Percentiles rank a stretch among this genome's conserved stretches.
Evolutionary conservation across 2,888 invertebrate genomes (phyloP).

Genomic region (Drosophila ezoana): DNA sequence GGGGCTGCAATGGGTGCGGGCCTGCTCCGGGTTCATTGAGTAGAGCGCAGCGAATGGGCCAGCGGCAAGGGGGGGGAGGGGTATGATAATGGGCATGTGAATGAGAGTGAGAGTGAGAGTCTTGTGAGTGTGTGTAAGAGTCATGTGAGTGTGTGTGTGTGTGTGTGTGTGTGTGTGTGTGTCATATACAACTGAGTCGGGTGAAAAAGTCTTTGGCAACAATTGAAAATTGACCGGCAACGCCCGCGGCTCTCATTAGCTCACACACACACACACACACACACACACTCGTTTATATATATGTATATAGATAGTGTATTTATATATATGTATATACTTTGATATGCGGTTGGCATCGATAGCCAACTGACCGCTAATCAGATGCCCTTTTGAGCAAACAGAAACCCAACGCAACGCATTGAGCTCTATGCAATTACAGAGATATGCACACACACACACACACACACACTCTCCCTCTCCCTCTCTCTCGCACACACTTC

Average conservation of each 20-base stretch:
- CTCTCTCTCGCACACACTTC: background rate
- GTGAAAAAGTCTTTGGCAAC: constrained; percentile 67
- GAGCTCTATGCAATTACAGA: background rate
- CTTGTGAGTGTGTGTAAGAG: background rate
- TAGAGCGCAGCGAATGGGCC: constrained; percentile 17
- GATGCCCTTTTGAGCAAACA: constrained; percentile 12
- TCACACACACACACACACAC: constrained; percentile 12
- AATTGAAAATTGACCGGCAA: constrained; percentile 61
- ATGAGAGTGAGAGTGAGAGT: constrained; percentile 28
- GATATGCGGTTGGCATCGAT: constrained; percentile 24
- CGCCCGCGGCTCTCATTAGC: constrained; percentile 4
- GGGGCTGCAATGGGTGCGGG: constrained; percentile 32
- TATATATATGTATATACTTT: background rate
- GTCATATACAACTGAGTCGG: constrained; percentile 45
- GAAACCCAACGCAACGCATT: constrained; percentile 1
- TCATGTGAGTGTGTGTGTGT: background rate
- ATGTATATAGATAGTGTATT: background rate
- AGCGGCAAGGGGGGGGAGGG: background rate
- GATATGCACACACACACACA: background rate
- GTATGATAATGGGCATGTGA: constrained; percentile 3
- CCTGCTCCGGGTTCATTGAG: constrained; percentile 35
- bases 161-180: constrained; percentile 9
- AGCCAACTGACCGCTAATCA: constrained; percentile 36
- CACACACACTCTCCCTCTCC: background rate
- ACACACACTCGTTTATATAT: background rate